Conservation (phyloP, 1,140 invertebrate genomes). For the Octopus sinensis region DNA sequence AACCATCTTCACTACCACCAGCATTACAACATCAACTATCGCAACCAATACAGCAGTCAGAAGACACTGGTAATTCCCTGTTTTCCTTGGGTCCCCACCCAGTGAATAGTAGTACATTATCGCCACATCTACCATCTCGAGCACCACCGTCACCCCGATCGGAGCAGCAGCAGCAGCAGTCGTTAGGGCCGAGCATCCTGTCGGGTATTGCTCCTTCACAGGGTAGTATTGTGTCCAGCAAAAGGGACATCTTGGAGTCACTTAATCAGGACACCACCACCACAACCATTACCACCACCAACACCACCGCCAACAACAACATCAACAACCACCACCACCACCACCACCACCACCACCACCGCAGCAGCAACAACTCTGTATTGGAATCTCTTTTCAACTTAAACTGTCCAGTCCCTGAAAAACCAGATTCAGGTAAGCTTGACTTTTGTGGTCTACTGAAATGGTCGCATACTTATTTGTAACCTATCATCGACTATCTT, state of each 20-base stretch:
- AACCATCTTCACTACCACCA: neutral
- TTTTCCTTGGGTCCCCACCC: neutral
- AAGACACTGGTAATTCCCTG: neutral
- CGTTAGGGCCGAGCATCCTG: too few relatives aligned
- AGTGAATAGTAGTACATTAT: neutral
- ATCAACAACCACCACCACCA: too few relatives aligned
- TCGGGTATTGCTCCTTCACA: too few relatives aligned
- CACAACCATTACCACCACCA: too few relatives aligned
- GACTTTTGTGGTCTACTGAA: too few relatives aligned
- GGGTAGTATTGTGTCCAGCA: neutral
- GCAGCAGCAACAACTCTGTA: neutral
- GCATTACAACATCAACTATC: neutral
- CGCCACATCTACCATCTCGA: neutral
- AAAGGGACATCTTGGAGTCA: neutral
- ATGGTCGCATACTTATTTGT: too few relatives aligned
- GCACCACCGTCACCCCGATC: neutral
- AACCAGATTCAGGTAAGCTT: neutral
- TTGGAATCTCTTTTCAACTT: neutral
- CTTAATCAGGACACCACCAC: neutral
- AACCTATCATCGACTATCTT: too few relatives aligned
- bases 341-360: neutral
- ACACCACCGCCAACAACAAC: too few relatives aligned
- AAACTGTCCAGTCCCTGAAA: neutral
- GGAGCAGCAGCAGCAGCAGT: too few relatives aligned
- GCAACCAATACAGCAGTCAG: neutral